Percentiles rank a stretch among this genome's conserved stretches.
phyloP scores from a whole-genome alignment of 2,113 vertebrate species.

The Nothocercus julius region DNA sequence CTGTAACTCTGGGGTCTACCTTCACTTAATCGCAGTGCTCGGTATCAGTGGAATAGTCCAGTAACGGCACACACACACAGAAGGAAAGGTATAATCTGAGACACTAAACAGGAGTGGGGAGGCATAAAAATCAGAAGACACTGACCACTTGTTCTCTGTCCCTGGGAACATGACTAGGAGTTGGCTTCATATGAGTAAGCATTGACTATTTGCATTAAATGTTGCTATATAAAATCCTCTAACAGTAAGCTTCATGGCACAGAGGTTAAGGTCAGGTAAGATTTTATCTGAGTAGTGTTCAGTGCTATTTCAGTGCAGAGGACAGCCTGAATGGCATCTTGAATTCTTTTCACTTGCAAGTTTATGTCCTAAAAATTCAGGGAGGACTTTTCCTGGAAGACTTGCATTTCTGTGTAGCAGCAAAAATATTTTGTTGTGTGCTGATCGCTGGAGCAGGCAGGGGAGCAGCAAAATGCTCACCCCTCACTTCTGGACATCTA shows the following conservation, averaged over 20 bases:
- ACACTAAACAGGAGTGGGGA: neutral
- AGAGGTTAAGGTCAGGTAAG: neutral
- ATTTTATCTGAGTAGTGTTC: neutral
- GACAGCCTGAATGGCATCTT: neutral
- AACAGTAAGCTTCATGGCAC: neutral
- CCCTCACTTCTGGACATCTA: neutral
- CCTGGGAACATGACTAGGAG: neutral
- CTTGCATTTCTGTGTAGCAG: neutral
- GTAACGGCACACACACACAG: neutral
- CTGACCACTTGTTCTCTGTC: neutral
- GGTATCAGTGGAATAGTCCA: neutral
- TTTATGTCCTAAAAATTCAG: neutral
- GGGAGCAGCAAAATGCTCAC: rapidly evolving
- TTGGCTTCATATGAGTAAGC: neutral
- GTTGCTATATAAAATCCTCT: neutral
- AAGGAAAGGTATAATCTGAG: neutral
- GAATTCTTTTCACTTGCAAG: neutral
- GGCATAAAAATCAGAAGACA: neutral
- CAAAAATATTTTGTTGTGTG: neutral
- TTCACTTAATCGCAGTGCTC: neutral
- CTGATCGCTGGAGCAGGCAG: neutral
- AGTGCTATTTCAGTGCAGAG: neutral
- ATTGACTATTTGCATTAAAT: neutral
- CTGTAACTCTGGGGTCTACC: neutral
- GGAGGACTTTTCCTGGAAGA: neutral